Conservation (phyloP, 2,888 invertebrate genomes). For the Pterostichus madidus region DNA sequence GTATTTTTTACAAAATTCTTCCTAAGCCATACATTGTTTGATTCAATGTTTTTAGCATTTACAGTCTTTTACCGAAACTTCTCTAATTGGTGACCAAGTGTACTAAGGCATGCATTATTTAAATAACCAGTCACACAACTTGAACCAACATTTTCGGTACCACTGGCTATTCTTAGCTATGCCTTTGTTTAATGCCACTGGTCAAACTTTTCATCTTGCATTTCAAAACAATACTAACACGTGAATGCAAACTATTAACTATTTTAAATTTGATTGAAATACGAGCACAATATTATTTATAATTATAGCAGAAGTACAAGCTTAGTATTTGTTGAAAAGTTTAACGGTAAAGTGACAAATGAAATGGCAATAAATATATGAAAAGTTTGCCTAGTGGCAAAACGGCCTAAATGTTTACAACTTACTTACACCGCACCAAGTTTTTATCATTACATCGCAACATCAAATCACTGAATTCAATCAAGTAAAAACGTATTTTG, state of each 20-base stretch:
- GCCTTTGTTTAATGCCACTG: constrained; percentile 33
- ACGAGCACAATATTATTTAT: constrained; percentile 25
- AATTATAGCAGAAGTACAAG: constrained; percentile 16
- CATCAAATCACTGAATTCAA: neutral
- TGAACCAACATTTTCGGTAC: constrained; percentile 54
- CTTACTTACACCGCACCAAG: constrained; percentile 7
- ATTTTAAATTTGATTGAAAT: constrained; percentile 29
- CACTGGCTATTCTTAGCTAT: constrained; percentile 50
- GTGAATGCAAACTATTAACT: constrained; percentile 44
- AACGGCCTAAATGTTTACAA: constrained; percentile 22
- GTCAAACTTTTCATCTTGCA: constrained; percentile 49
- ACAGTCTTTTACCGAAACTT: constrained; percentile 60
- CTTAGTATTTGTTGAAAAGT: constrained; percentile 39
- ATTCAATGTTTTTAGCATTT: constrained; percentile 54
- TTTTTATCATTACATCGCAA: constrained; percentile 3
- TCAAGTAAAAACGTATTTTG: too few species aligned
- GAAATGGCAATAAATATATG: constrained; percentile 20
- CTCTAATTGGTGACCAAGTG: constrained; percentile 41
- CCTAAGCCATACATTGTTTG: constrained; percentile 61
- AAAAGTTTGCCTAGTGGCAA: constrained; percentile 41
- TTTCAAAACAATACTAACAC: constrained; percentile 37
- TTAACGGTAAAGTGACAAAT: constrained; percentile 30
- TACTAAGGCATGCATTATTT: constrained; percentile 42
- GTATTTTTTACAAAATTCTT: constrained; percentile 64
- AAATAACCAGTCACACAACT: constrained; percentile 48